Percentiles rank a stretch among this genome's conserved stretches.
These are phyloP conservation scores for Tipula confusa DNA, from an alignment of 2,888 invertebrate genomes.

Conservation along the genomic window DNA sequence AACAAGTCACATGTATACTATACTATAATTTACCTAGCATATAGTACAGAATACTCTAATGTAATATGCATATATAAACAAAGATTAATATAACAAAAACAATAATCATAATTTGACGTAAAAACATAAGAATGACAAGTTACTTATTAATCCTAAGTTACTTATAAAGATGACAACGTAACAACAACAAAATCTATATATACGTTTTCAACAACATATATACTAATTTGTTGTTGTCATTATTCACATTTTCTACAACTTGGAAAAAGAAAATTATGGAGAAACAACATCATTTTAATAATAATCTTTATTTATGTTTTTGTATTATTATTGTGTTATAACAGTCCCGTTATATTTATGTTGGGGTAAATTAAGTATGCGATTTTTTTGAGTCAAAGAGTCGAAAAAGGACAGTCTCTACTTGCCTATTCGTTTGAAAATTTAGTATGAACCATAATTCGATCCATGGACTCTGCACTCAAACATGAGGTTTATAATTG, in stretches of 20 bases:
- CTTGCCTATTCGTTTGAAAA: too few species aligned
- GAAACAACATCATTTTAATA: neutral
- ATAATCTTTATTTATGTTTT: neutral
- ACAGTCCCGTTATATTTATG: neutral
- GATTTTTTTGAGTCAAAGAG: too few species aligned
- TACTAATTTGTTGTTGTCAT: constrained; percentile 12
- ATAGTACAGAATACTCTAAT: neutral
- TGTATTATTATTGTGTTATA: neutral
- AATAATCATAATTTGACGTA: neutral
- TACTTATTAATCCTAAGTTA: constrained; percentile 20
- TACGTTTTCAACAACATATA: neutral
- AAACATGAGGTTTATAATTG: too few species aligned
- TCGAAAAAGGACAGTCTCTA: too few species aligned
- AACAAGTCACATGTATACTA: neutral
- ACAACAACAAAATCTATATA: neutral
- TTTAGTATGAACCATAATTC: too few species aligned
- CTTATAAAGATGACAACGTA: neutral
- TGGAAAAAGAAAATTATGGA: neutral
- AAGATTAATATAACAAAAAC: neutral
- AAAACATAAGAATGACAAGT: neutral
- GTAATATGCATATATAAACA: neutral
- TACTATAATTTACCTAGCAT: neutral
- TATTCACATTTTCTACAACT: neutral
- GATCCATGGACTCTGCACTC: too few species aligned
- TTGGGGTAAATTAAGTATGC: neutral